Percentiles rank a stretch among this genome's conserved stretches.
phyloP scores from a whole-genome alignment of 2,113 vertebrate species.

The Maccullochella peelii region DNA sequence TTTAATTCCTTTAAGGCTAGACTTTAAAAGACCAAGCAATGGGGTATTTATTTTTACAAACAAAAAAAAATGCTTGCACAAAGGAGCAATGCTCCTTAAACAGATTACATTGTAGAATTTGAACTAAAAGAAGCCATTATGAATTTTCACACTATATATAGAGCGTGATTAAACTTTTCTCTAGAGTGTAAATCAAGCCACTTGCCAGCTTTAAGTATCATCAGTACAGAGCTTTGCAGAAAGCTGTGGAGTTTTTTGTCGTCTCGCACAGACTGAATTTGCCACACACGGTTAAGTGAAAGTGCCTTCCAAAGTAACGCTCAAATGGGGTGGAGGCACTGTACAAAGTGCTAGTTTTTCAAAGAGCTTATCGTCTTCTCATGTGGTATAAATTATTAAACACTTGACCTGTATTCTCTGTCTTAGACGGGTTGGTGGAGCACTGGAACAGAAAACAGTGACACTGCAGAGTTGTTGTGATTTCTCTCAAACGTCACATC shows the following conservation, averaged over 20 bases:
- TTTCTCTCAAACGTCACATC: slow-evolving; percentile 38
- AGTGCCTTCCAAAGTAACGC: slow-evolving; percentile 19
- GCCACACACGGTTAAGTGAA: slow-evolving; percentile 12
- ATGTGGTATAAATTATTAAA: slow-evolving; percentile 69
- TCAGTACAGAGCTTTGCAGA: background rate
- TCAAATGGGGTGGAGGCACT: background rate
- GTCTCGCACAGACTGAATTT: background rate
- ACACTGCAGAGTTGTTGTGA: slow-evolving; percentile 51
- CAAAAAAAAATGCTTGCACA: background rate
- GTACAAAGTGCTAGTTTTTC: slow-evolving; percentile 23
- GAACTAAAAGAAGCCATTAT: background rate
- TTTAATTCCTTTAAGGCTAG: background rate
- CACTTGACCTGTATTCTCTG: slow-evolving; percentile 66
- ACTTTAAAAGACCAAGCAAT: background rate
- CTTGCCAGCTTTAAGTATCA: background rate
- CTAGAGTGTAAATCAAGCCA: background rate
- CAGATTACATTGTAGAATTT: background rate
- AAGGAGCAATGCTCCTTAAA: background rate
- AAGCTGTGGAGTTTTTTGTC: background rate
- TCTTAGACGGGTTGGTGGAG: slow-evolving; percentile 50
- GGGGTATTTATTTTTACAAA: background rate
- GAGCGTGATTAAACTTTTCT: background rate
- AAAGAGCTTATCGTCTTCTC: slow-evolving; percentile 59
- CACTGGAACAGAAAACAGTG: slow-evolving; percentile 45
- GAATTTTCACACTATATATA: background rate